Conservation (phyloP, 92 coral and sea anemone genomes). For the Bergia sp. region DNA sequence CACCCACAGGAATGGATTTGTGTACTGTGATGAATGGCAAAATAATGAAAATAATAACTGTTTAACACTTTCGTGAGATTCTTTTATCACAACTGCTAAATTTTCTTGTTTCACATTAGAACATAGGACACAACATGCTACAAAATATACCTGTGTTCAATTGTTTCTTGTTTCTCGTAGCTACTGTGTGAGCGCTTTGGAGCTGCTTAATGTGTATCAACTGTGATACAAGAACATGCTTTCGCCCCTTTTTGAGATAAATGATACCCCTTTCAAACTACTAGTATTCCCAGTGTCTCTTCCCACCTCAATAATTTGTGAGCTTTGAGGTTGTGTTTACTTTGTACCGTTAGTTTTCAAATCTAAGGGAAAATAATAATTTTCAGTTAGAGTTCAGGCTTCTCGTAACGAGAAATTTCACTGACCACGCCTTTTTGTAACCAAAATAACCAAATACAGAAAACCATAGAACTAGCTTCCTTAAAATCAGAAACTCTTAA, state of each 20-base stretch:
- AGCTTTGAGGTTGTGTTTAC: neutral
- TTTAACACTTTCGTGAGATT: constrained; percentile 7
- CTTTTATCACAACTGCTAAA: constrained; percentile 56
- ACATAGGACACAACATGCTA: constrained; percentile 16
- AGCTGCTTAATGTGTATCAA: neutral
- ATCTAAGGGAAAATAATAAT: too few species aligned
- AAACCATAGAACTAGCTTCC: neutral
- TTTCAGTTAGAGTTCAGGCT: neutral
- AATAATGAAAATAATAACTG: constrained; percentile 24
- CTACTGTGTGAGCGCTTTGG: neutral
- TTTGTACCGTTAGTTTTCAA: neutral
- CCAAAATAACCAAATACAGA: neutral
- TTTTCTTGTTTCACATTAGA: constrained; percentile 47
- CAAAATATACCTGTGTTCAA: constrained; percentile 18
- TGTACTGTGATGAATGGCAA: constrained; percentile 48
- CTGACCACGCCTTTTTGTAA: constrained; percentile 15
- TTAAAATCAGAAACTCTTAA: neutral
- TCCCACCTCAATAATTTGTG: neutral
- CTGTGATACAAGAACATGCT: neutral
- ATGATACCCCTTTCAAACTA: neutral
- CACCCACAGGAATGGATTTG: constrained; percentile 29
- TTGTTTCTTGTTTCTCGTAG: constrained; percentile 1
- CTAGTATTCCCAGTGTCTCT: neutral
- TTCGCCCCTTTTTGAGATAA: constrained; percentile 10
- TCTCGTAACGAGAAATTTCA: neutral